Evolutionary conservation across 2,888 invertebrate genomes (phyloP).

Genomic region (Adineta ricciae): DNA sequence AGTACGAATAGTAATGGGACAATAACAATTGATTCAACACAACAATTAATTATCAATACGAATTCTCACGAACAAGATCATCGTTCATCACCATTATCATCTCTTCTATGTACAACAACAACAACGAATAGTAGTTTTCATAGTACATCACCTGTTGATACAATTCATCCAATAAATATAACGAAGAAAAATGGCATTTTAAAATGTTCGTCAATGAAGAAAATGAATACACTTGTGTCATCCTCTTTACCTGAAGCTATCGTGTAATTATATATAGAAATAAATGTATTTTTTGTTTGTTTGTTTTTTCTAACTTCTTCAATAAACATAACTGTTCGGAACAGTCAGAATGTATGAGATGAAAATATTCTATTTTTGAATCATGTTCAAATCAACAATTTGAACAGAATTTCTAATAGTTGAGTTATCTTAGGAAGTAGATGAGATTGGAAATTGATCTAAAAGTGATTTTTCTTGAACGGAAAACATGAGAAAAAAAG

Average conservation of each 20-base stretch:
- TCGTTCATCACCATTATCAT: not conserved
- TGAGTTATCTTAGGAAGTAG: no score
- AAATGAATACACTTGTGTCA: not conserved
- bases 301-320: not conserved
- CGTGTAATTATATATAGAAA: not conserved
- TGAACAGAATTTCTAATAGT: no score
- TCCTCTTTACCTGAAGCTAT: conserved; percentile 17
- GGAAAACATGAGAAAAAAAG: no score
- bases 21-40: not conserved
- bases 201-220: not conserved
- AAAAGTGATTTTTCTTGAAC: no score
- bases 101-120: not conserved
- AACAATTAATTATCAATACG: conserved; percentile 8
- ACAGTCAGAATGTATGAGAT: not conserved
- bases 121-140: not conserved
- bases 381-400: no score
- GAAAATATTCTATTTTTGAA: not conserved
- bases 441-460: no score
- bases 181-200: not conserved
- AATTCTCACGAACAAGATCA: not conserved
- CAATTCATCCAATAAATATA: not conserved
- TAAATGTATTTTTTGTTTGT: not conserved
- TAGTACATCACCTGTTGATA: not conserved
- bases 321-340: not conserved
- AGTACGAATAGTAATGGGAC: conserved; percentile 17